Evolutionary conservation across 2,888 invertebrate species (phyloP), one percentile per base, ranked within the genome.

Genomic region (Drosophila quasianomalipes): DNA sequence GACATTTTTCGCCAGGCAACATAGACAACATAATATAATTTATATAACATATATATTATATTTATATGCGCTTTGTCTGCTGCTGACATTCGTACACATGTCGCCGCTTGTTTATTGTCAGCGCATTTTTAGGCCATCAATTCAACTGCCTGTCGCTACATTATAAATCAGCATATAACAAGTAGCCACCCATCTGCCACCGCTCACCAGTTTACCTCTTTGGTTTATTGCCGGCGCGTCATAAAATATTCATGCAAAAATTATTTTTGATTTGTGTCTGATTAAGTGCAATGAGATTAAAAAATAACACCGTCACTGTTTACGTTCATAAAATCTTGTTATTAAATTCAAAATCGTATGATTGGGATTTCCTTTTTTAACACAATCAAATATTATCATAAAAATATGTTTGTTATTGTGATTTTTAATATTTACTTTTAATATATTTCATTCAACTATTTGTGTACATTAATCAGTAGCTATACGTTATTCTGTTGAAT

Each of bases 131-230:
- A 73, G 69, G 64, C 63, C 69, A 71, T 72, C 81, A 69, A 70
- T 79, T 81, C 74, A 70, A 71, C 71, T 47, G 74, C 55, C 72
- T 53, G 64, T 59, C 54, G 59, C 47, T 60, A 74, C 70, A 81
- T 76, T 85, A 88, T 73, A 90, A 85, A 88, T 90, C 89, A 85
- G 79, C 69, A 67, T 70, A 72, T 55, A 70, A 69, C 72, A 60
- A 63, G 55, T n/a, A 30, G 22, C 39, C n/a, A 28, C 10, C 49
- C 28, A 30, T 22, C n/a, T 4, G 28, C n/a, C 26, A 2, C 9
- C 28, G 4, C 14, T 4, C n/a, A 37, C 28, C 28, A 28, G 10
- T 64, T 52, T 49, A 65, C 55, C 54, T 74, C 51, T 30, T 66
- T 59, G 55, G 26, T 55, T 83, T 75, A 86, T 79, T 64, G 69